Evolutionary conservation across 2,888 invertebrate genomes (phyloP).

Genomic region (Cataglyphis albicans): DNA sequence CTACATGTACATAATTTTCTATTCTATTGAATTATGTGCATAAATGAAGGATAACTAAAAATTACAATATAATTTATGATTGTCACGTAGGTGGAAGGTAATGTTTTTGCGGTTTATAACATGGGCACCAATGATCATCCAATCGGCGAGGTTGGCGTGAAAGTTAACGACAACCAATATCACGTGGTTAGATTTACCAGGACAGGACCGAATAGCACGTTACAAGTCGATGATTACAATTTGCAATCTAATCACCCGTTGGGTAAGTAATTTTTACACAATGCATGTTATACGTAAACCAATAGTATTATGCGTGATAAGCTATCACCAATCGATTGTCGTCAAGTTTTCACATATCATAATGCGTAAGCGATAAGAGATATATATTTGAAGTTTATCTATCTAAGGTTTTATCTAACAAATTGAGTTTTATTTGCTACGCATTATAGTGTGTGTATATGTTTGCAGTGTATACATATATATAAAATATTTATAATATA

Average conservation of each 20-base stretch:
- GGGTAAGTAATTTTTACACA: conserved; percentile 87
- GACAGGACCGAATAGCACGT: conserved; percentile 94
- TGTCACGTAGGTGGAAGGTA: conserved; percentile 92
- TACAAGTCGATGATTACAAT: conserved; percentile 97
- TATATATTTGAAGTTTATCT: background rate
- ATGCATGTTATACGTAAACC: background rate
- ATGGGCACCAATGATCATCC: conserved; percentile 97
- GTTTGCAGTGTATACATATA: background rate
- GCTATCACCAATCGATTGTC: background rate
- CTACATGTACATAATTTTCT: background rate
- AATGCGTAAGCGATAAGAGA: background rate
- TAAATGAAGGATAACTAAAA: background rate
- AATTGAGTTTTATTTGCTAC: background rate
- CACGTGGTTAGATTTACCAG: conserved; percentile 97
- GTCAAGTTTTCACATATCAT: background rate
- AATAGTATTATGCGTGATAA: conserved; percentile 4
- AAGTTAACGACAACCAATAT: conserved; percentile 97
- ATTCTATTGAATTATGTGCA: background rate
- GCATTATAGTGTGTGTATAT: background rate
- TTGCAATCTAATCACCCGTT: conserved; percentile 94
- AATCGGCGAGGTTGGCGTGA: conserved; percentile 94
- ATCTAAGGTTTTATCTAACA: background rate
- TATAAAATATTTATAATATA: background rate
- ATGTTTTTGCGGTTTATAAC: conserved; percentile 97
- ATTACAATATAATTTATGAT: conserved; percentile 1